Conservation (phyloP, 2,797 vertebrate species). For the Rhinoraja longicauda region DNA sequence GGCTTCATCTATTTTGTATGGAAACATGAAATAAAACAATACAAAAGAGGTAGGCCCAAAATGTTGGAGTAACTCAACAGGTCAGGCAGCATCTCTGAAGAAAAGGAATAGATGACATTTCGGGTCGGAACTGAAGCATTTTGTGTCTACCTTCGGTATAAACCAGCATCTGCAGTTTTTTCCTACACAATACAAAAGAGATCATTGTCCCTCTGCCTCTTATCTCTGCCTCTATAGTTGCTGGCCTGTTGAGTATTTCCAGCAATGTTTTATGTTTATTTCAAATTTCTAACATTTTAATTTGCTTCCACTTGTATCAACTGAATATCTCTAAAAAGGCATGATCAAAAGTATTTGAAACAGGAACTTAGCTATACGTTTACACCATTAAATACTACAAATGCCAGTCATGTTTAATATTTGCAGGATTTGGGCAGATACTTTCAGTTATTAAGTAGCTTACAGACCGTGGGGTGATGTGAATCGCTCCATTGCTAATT, state of each 20-base stretch:
- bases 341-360: not conserved
- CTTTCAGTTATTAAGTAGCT: not conserved
- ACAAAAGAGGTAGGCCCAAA: too few species aligned
- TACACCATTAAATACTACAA: not conserved
- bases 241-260: not conserved
- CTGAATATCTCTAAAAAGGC: not conserved
- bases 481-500: not conserved
- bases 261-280: not conserved
- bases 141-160: too few species aligned
- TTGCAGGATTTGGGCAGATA: not conserved
- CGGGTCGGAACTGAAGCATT: too few species aligned
- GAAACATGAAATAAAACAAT: too few species aligned
- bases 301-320: not conserved
- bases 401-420: not conserved
- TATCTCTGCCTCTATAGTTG: not conserved
- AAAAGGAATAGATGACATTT: too few species aligned
- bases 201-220: not conserved
- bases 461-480: not conserved
- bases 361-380: not conserved
- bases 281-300: not conserved
- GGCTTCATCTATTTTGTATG: too few species aligned
- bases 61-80: too few species aligned
- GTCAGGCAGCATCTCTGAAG: too few species aligned
- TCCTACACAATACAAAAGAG: not conserved
- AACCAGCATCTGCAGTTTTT: too few species aligned